These are phyloP conservation scores for Coluber constrictor DNA, from an alignment of 2,797 vertebrate species.

Conservation along the genomic window DNA sequence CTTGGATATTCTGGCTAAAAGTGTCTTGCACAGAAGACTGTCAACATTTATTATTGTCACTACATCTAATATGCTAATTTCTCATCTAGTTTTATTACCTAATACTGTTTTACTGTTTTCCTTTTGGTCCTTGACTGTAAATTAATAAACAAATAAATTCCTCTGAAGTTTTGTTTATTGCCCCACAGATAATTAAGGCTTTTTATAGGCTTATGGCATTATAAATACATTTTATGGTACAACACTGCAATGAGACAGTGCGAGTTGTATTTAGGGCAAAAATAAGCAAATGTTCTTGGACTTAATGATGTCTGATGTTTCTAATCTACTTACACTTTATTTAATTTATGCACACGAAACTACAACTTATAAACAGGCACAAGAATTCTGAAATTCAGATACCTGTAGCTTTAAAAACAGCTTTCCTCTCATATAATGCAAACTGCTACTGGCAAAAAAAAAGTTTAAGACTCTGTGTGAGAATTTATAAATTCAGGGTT, in stretches of 20 bases:
- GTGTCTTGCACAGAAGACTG: not conserved
- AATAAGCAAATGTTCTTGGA: not conserved
- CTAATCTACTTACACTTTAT: not conserved
- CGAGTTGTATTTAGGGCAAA: not conserved
- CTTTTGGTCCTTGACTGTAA: not conserved
- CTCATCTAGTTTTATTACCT: not conserved
- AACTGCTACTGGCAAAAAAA: not conserved
- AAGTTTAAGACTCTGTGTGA: not conserved
- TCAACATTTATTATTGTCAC: not conserved
- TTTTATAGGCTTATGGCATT: not conserved
- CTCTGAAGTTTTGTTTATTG: not conserved
- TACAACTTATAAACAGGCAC: not conserved
- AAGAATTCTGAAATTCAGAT: not conserved
- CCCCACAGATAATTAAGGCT: conserved; percentile 5
- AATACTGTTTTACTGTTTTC: not conserved
- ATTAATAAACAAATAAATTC: not conserved
- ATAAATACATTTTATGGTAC: conserved; percentile 1
- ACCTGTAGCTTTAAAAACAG: not conserved
- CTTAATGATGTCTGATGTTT: not conserved
- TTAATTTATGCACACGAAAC: not conserved
- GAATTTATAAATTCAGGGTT: not conserved
- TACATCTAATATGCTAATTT: not conserved
- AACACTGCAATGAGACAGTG: not conserved
- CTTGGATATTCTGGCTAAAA: not conserved
- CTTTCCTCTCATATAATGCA: not conserved